phyloP scores from a whole-genome alignment of 2,888 invertebrate genomes.

The Rhagophthalmus giganteus region DNA sequence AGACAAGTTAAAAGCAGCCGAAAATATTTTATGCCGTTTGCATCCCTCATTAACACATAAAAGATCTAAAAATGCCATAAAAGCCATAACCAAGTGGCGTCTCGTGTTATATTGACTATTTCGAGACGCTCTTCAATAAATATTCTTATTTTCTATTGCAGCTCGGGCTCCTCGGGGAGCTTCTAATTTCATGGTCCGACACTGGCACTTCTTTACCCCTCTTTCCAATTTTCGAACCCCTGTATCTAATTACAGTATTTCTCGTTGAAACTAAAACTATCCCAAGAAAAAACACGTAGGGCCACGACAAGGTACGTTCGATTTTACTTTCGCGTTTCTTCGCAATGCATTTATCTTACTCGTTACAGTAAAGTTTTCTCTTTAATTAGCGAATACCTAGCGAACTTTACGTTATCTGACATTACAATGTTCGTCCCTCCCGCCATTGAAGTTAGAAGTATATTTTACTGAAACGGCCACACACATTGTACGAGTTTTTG shows the following conservation, averaged over 20 bases:
- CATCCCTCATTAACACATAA: slow-evolving; percentile 40
- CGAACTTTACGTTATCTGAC: slow-evolving; percentile 42
- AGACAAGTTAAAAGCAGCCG: slow-evolving; percentile 28
- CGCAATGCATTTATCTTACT: slow-evolving; percentile 28
- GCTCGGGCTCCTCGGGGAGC: slow-evolving; percentile 44
- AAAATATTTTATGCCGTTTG: slow-evolving; percentile 35
- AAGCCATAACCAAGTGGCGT: slow-evolving; percentile 37
- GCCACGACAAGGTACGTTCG: slow-evolving; percentile 7
- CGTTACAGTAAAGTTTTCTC: slow-evolving; percentile 37
- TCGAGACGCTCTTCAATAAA: slow-evolving; percentile 40
- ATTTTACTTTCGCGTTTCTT: slow-evolving; percentile 22
- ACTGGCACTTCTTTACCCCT: slow-evolving; percentile 47
- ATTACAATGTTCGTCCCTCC: slow-evolving; percentile 40
- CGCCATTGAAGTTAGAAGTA: slow-evolving; percentile 41
- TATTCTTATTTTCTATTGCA: slow-evolving; percentile 47
- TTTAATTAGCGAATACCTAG: slow-evolving; percentile 36
- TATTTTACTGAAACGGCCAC: slow-evolving; percentile 47
- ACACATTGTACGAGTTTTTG: slow-evolving; percentile 37
- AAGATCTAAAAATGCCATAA: slow-evolving; percentile 39
- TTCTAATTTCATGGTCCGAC: slow-evolving; percentile 54
- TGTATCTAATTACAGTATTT: slow-evolving; percentile 54
- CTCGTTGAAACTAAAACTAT: slow-evolving; percentile 44
- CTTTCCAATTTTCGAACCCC: slow-evolving; percentile 49
- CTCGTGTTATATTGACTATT: slow-evolving; percentile 35
- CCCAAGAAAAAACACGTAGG: slow-evolving; percentile 21